A percentile compares a stretch with the other conserved stretches of the same genome.
These are phyloP conservation scores for Ditylenchus dipsaci DNA, from an alignment of 1,140 invertebrate species.

Conservation along the genomic window DNA sequence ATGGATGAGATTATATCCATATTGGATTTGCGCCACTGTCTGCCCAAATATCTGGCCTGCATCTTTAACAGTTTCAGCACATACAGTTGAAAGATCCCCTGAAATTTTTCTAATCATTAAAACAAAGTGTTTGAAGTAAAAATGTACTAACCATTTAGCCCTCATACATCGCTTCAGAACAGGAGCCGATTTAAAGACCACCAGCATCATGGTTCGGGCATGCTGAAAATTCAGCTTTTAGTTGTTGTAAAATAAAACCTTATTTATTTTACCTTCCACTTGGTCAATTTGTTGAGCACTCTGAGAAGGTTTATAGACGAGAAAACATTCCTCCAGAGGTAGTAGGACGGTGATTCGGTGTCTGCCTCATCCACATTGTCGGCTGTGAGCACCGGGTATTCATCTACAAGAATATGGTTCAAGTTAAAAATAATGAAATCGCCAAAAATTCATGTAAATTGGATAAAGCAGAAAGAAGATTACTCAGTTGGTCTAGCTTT, in stretches of 20 bases:
- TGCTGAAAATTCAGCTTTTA: constrained; percentile 65
- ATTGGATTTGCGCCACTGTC: constrained; percentile 97
- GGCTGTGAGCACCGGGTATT: constrained; percentile 84
- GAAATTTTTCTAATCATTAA: constrained; percentile 56
- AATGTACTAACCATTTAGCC: constrained; percentile 59
- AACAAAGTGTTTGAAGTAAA: background rate
- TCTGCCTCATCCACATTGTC: constrained; percentile 70
- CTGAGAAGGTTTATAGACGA: constrained; percentile 93
- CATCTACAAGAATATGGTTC: constrained; percentile 72
- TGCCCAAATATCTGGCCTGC: constrained; percentile 97
- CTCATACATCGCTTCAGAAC: constrained; percentile 93
- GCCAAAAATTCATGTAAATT: no score
- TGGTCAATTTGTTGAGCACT: constrained; percentile 95
- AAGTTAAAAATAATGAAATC: no score
- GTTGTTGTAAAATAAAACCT: background rate
- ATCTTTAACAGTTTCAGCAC: constrained; percentile 96
- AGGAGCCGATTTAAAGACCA: constrained; percentile 97
- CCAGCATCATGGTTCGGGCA: constrained; percentile 98
- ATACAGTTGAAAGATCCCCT: constrained; percentile 97
- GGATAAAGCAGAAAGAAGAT: no score
- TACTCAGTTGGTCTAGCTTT: no score
- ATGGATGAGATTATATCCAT: constrained; percentile 99
- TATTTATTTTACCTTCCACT: constrained; percentile 60
- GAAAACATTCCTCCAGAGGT: constrained; percentile 96
- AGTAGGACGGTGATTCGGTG: constrained; percentile 59